These are phyloP conservation scores for Sula dactylatra DNA, from an alignment of 2,113 vertebrate genomes.

Conservation along the genomic window DNA sequence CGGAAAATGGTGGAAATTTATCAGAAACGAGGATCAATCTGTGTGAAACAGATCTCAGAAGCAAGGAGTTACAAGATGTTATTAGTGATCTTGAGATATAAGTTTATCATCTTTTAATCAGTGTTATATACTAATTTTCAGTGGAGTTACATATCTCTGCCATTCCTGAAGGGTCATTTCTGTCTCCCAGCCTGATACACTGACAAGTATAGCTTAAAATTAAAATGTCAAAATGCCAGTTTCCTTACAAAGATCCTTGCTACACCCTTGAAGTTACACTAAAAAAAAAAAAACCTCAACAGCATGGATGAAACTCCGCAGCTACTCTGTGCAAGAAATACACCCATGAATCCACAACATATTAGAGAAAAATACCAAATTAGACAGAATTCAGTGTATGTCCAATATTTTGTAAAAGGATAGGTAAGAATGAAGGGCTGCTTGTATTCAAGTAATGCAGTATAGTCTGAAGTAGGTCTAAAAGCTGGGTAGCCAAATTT, in stretches of 20 bases:
- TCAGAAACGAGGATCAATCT: neutral
- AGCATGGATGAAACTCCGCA: neutral
- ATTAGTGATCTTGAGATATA: neutral
- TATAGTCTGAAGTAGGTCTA: neutral
- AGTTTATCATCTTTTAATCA: neutral
- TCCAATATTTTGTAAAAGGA: neutral
- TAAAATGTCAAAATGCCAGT: neutral
- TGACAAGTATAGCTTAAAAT: neutral
- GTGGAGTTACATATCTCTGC: neutral
- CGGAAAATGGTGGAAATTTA: neutral
- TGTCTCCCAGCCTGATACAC: neutral
- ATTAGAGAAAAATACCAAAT: neutral
- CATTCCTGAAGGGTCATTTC: neutral
- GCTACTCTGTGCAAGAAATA: neutral
- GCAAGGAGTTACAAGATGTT: neutral
- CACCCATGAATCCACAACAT: neutral
- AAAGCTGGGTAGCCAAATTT: neutral
- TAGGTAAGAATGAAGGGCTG: neutral
- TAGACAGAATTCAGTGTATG: neutral
- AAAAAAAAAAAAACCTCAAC: neutral
- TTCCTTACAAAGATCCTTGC: neutral
- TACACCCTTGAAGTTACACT: neutral
- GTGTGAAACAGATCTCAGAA: neutral
- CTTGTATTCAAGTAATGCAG: neutral
- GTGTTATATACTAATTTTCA: neutral